Percentiles rank a stretch among this genome's conserved stretches.
Conservation (phyloP, 2,888 invertebrate species). For the Meta bourneti region DNA sequence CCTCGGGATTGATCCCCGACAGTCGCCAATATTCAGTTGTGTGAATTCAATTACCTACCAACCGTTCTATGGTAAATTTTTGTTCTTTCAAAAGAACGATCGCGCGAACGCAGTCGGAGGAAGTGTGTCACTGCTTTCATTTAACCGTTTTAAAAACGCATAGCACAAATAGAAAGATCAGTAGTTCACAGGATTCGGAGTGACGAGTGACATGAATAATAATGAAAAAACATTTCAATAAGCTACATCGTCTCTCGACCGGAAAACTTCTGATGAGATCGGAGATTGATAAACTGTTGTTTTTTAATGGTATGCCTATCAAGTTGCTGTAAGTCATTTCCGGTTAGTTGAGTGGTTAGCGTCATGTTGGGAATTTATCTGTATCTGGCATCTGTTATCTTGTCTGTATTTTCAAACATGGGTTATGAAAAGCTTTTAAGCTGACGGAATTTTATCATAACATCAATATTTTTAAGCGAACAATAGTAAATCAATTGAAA, state of each 20-base stretch:
- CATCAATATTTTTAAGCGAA: no score
- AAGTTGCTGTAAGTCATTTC: not conserved
- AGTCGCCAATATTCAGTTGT: no score
- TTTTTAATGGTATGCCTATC: not conserved
- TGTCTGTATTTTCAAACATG: no score
- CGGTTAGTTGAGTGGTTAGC: not conserved
- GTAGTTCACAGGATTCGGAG: not conserved
- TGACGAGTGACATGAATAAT: not conserved
- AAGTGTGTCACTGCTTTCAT: not conserved
- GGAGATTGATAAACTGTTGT: not conserved
- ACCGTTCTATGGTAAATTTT: not conserved
- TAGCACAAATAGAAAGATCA: not conserved
- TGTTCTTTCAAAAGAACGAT: not conserved
- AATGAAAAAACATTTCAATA: not conserved
- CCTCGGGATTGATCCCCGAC: no score
- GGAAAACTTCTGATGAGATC: not conserved
- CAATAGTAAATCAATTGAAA: no score
- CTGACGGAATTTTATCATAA: no score
- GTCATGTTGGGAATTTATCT: not conserved
- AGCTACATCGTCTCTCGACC: not conserved
- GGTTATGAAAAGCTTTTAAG: no score
- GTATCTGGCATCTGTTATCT: not conserved
- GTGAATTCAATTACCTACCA: no score
- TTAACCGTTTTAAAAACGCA: not conserved
- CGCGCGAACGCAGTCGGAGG: not conserved